Conservation (phyloP, 2,797 vertebrate species). For the Erpetoichthys calabaricus region DNA sequence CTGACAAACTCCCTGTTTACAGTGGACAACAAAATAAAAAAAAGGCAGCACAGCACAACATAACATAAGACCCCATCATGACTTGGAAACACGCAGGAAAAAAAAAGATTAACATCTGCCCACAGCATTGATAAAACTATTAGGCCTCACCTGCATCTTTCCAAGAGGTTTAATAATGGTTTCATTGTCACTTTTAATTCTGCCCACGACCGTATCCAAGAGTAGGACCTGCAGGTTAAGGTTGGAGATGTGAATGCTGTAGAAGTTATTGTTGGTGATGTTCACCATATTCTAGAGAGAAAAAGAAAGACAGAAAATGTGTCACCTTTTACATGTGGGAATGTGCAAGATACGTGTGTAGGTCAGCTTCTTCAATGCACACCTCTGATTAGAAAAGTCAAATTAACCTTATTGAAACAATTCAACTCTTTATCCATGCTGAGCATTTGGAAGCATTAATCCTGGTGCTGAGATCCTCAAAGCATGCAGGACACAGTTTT, state of each 20-base stretch:
- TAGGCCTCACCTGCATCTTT: constrained; percentile 42
- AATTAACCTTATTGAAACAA: too few species aligned
- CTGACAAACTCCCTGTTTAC: too few species aligned
- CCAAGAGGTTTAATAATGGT: constrained; percentile 44
- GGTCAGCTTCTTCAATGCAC: too few species aligned
- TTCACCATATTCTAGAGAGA: constrained; percentile 58
- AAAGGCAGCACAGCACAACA: too few species aligned
- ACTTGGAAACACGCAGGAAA: too few species aligned
- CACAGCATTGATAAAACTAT: too few species aligned
- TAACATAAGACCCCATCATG: too few species aligned
- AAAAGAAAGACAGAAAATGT: background rate
- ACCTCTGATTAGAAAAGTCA: background rate
- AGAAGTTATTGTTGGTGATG: constrained; percentile 70
- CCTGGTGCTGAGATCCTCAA: too few species aligned
- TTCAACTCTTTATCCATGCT: too few species aligned
- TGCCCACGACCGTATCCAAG: constrained; percentile 43
- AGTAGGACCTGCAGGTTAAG: constrained; percentile 58
- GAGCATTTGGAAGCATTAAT: too few species aligned
- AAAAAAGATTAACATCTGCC: too few species aligned
- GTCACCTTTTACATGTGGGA: background rate
- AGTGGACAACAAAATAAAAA: too few species aligned
- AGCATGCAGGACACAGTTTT: background rate
- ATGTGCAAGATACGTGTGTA: background rate
- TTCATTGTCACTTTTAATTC: constrained; percentile 37
- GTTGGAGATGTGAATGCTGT: constrained; percentile 39